Base-by-base conservation (phyloP, 2,888 invertebrate genomes). In the Dastarcus helophoroides region DNA sequence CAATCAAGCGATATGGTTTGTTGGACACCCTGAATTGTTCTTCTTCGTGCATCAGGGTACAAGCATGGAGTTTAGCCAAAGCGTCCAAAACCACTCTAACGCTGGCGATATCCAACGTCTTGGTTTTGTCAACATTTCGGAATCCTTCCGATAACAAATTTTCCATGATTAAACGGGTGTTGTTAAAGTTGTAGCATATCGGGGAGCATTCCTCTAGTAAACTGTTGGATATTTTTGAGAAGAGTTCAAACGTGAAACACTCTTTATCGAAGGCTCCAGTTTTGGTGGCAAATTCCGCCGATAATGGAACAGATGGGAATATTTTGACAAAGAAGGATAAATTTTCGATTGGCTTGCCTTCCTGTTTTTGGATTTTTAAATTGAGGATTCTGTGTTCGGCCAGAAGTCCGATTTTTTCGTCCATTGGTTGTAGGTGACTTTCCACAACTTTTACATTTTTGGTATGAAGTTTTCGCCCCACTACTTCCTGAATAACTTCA, bases 151-250 rank as follows among this genome's bases (percentile, higher is more conserved):
- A 19, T 1, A 36, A 28, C 4, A 67, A 46, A 33, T 67, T 57
- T 32, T 67, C 65, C 21, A 67, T 47, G 3, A 67, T 48, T 4
- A 64, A 33, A 17, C 53, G 43, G 27, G 58, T 34, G 14, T 48
- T 47, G 2, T 43, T 50, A 2, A 44, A 43, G 2, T 53, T 33
- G 36, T 56, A 59, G 40, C 60, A 64, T 10, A 37, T 32, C 0
- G 63, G 46, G 0, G 61, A 53, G 46, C 60, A 58, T 15, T 37
- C 36, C 19, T n/a, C 19, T 17, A 7, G 6, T n/a, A n/a, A 32
- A n/a, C 38, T 22, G 22, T 29, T 27, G 17, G 44, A 46, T 29
- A 37, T 31, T 10, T 44, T 12, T 13, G 21, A 38, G 21, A 51
- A 46, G 4, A 48, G 28, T 26, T 46, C 40, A 23, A 51, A 53